A percentile compares a stretch with the other conserved stretches of the same genome.
Conservation (phyloP, 2,797 vertebrate genomes). For the Acanthornis magna region DNA sequence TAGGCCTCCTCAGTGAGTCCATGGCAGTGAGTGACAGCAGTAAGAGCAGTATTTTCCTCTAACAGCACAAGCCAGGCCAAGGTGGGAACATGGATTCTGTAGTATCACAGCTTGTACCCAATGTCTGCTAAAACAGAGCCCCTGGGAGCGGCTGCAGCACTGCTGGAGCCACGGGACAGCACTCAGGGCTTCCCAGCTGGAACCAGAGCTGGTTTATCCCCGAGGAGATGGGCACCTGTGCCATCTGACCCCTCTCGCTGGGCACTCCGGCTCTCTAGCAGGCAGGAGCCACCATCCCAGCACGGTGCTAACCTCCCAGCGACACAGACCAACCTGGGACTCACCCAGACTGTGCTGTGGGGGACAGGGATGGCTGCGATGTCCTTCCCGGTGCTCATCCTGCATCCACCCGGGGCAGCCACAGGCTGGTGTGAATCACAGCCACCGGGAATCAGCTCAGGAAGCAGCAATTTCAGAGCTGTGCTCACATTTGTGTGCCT, state of each 20-base stretch:
- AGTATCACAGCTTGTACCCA: accelerated
- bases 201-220: neutral
- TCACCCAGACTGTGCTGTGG: accelerated
- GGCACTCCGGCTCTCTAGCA: neutral
- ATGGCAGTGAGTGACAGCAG: neutral
- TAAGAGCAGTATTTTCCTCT: neutral
- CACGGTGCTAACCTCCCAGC: neutral
- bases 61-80: neutral
- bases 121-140: neutral
- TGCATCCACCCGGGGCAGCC: neutral
- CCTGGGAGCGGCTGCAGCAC: neutral
- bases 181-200: accelerated
- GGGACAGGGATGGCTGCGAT: neutral
- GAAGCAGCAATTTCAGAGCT: neutral
- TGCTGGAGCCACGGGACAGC: neutral
- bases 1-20: neutral
- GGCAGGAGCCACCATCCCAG: neutral
- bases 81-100: neutral
- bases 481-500: neutral
- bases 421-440: neutral
- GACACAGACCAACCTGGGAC: accelerated
- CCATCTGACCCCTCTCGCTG: accelerated
- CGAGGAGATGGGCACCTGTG: neutral
- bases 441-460: neutral
- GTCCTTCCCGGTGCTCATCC: accelerated